Conservation (phyloP, 2,113 vertebrate genomes). For the Clarias macrocephalus region DNA sequence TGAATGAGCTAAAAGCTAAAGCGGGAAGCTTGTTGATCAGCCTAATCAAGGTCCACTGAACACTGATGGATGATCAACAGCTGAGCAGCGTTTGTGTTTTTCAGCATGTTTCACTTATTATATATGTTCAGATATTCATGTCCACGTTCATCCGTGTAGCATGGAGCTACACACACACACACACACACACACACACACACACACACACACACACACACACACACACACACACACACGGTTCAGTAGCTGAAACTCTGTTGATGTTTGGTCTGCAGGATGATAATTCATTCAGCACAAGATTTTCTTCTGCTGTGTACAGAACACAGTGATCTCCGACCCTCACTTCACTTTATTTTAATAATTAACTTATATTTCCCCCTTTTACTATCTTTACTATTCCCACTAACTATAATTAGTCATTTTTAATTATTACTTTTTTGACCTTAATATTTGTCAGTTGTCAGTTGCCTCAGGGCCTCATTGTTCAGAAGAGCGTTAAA, state of each 20-base stretch:
- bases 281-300: conserved; percentile 4
- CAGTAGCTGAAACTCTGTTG: not conserved
- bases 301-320: not conserved
- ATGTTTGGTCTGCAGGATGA: not conserved
- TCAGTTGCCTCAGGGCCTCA: not conserved
- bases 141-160: too few species aligned
- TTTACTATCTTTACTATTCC: not conserved
- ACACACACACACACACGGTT: too few species aligned
- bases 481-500: not conserved
- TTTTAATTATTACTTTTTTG: not conserved
- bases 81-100: not conserved
- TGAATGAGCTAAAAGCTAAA: not conserved
- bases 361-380: too few species aligned
- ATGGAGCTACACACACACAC: not conserved
- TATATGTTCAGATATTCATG: too few species aligned
- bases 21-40: not conserved
- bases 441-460: not conserved
- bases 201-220: too few species aligned
- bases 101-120: too few species aligned
- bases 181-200: not conserved
- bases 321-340: not conserved
- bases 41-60: not conserved
- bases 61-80: not conserved
- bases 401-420: not conserved
- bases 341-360: not conserved